Evolutionary conservation across 2,888 invertebrate genomes (phyloP).

Genomic region (Glyphotaelius pellucidus): DNA sequence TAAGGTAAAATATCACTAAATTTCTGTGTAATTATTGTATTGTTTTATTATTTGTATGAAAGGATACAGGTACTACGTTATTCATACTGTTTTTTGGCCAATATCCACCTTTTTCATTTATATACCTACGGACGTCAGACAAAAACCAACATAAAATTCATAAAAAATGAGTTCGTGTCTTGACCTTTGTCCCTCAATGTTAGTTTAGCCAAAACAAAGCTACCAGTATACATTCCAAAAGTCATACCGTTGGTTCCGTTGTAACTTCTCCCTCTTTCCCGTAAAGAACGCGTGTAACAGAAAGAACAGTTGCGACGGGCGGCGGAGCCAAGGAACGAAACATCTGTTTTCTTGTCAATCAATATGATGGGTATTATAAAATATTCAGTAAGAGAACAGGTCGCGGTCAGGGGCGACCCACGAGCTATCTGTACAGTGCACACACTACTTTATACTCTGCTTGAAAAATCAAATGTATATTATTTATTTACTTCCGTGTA

Average conservation of each 20-base stretch:
- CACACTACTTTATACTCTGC: neutral
- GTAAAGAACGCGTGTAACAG: neutral
- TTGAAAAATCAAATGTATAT: too few species aligned
- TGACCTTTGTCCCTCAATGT: neutral
- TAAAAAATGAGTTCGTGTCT: neutral
- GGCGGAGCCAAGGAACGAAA: neutral
- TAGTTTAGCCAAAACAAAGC: neutral
- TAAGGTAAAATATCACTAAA: too few species aligned
- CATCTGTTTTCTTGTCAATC: slow-evolving; percentile 41
- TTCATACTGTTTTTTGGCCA: neutral
- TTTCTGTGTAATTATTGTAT: neutral
- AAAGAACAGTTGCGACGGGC: neutral
- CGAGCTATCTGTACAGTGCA: neutral
- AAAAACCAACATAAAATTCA: neutral
- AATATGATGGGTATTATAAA: slow-evolving; percentile 11
- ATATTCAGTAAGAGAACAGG: slow-evolving; percentile 30
- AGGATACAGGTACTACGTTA: neutral
- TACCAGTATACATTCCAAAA: neutral
- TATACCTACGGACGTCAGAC: neutral
- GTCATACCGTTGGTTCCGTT: neutral
- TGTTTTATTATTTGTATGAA: neutral
- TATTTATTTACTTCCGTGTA: too few species aligned
- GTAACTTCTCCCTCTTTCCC: neutral
- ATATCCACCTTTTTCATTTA: neutral
- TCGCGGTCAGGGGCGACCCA: neutral